A percentile compares a stretch with the other conserved stretches of the same genome.
These are phyloP conservation scores for Phortica variegata DNA, from an alignment of 1,140 invertebrate genomes.

Conservation along the genomic window DNA sequence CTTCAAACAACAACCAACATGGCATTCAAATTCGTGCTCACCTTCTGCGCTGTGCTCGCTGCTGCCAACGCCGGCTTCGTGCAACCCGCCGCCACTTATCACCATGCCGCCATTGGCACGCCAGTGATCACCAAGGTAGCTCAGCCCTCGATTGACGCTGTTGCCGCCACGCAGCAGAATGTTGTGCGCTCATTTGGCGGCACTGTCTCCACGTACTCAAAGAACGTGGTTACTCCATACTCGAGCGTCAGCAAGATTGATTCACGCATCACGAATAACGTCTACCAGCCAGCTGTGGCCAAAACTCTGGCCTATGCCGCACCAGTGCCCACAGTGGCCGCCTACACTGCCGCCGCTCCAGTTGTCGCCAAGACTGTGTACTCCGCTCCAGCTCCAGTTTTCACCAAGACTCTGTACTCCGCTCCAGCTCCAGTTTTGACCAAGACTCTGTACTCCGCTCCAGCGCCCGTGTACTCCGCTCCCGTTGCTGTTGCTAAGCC, in stretches of 20 bases:
- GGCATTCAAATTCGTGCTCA: constrained; percentile 57
- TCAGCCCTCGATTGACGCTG: constrained; percentile 57
- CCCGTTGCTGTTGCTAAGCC: constrained; percentile 26
- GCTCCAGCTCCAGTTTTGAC: constrained; percentile 34
- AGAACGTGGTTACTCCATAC: constrained; percentile 66
- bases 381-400: constrained; percentile 20
- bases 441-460: constrained; percentile 14
- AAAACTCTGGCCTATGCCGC: constrained; percentile 50
- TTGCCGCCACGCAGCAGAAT: constrained; percentile 62
- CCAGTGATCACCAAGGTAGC: constrained; percentile 52
- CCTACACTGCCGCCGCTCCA: constrained; percentile 48
- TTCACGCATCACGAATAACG: constrained; percentile 64
- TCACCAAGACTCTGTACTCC: constrained; percentile 23
- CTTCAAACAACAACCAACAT: constrained; percentile 18
- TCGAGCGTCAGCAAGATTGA: constrained; percentile 66
- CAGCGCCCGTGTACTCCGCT: constrained; percentile 27
- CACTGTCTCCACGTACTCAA: constrained; percentile 63
- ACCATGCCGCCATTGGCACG: constrained; percentile 35
- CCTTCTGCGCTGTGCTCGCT: constrained; percentile 53
- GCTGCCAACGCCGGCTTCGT: constrained; percentile 56
- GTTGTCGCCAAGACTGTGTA: constrained; percentile 37
- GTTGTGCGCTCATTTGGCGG: constrained; percentile 62
- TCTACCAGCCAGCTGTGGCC: constrained; percentile 50
- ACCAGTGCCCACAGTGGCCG: constrained; percentile 36
- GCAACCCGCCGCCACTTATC: constrained; percentile 28